A percentile compares a stretch with the other conserved stretches of the same genome.
These are phyloP conservation scores for Danaus plexippus DNA, from an alignment of 1,140 invertebrate genomes.

Conservation along the genomic window DNA sequence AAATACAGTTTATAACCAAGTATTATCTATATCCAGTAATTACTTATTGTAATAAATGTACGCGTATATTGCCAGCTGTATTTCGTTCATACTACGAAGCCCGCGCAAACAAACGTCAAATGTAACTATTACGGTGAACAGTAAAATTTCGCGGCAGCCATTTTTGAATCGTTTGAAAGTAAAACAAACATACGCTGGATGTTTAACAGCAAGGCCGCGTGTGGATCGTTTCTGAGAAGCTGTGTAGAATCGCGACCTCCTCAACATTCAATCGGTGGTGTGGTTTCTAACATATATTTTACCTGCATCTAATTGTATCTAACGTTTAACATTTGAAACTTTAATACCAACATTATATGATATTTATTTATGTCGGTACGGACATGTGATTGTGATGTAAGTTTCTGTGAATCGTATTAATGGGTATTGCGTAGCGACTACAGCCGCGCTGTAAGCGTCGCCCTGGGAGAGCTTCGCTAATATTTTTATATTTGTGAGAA, in stretches of 20 bases:
- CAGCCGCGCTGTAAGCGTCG: no score
- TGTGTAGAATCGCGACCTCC: slow-evolving; percentile 29
- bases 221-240: slow-evolving; percentile 50
- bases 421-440: slow-evolving; percentile 22
- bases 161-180: slow-evolving; percentile 59
- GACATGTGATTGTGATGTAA: slow-evolving; percentile 10
- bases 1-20: no score
- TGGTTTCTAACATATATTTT: not conserved
- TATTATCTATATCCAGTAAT: no score
- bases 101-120: slow-evolving; percentile 55
- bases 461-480: slow-evolving; percentile 39
- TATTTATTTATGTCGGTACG: no score
- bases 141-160: slow-evolving; percentile 58
- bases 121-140: slow-evolving; percentile 45
- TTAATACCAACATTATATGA: no score
- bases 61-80: slow-evolving; percentile 34
- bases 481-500: slow-evolving; percentile 37
- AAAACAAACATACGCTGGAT: slow-evolving; percentile 60
- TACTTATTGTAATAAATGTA: no score
- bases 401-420: slow-evolving; percentile 40
- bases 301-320: slow-evolving; percentile 16
- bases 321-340: no score
- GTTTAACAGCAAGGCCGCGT: slow-evolving; percentile 56
- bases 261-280: slow-evolving; percentile 24
- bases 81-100: slow-evolving; percentile 47